phyloP scores from a whole-genome alignment of 2,797 vertebrate genomes.

The Glyptemys insculpta region DNA sequence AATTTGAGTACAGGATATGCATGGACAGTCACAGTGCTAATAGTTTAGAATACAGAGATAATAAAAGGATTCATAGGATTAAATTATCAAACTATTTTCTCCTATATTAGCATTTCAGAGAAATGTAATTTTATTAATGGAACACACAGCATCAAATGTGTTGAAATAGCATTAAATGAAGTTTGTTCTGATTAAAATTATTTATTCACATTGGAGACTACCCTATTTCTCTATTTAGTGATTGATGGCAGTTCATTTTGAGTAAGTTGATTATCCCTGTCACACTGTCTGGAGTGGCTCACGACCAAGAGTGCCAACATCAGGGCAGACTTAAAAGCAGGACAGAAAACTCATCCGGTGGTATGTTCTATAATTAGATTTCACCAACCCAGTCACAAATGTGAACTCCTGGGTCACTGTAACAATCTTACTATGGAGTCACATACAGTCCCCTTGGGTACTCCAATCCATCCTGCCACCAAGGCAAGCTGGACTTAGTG shows the following conservation, averaged over 20 bases:
- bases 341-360: too few relatives aligned
- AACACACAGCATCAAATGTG: not conserved
- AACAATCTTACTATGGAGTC: not conserved
- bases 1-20: not conserved
- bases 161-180: not conserved
- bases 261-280: not conserved
- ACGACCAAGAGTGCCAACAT: not conserved
- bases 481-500: not conserved
- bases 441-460: not conserved
- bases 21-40: not conserved
- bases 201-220: not conserved
- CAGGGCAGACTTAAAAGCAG: not conserved
- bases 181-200: not conserved
- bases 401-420: not conserved
- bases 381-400: not conserved
- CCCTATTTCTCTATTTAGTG: rapidly evolving
- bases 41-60: not conserved
- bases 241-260: not conserved
- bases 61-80: not conserved
- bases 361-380: not conserved
- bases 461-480: not conserved
- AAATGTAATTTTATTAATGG: not conserved
- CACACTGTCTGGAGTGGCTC: not conserved
- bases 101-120: not conserved
- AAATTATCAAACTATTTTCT: not conserved